Base-by-base conservation (phyloP, 2,888 invertebrate species). In the Ceriagrion tenellum region DNA sequence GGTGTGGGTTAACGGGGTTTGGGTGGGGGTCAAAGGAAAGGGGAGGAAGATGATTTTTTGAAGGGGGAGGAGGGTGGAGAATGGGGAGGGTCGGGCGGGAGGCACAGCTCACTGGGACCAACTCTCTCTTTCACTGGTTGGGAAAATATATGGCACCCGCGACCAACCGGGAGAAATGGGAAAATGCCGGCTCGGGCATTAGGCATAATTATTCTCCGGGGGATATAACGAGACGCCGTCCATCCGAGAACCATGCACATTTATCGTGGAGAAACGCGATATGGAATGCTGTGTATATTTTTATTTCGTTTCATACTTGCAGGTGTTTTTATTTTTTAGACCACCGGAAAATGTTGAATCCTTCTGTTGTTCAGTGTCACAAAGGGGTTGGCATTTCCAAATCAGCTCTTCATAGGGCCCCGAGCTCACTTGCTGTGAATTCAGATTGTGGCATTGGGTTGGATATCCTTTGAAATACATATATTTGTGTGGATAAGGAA, bases 161-260 rank as follows among this genome's bases (percentile, higher is more conserved):
- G 16, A 0, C 81, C 35, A 30, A 16, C 35, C 35, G 81, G 30
- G 35, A 35, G 81, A 35, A 81, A 81, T 81, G 81, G 81, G 30
- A 8, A n/a, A 47, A 35, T 81, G 30, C 81, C n/a, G 35, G 81
- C 81, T 13, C 13, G 81, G 35, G 81, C 81, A 81, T 81, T 81
- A 81, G 35, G 81, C 81, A 81, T 81, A 81, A 81, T 81, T 81
- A 81, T 81, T 81, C 81, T 81, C 81, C 13, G 81, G 8, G 35
- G 81, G 35, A 12, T 35, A 81, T 81, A 81, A 81, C 81, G 81
- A 35, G 16, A 81, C 35, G 81, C 81, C 81, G 35, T 81, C 81
- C 81, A 81, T 81, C 81, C 81, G 81, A 81, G 35, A 35, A 81
- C 35, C 81, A 18, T 81, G 13, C 81, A 81, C 35, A 35, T 81